Conservation (phyloP, 2,888 invertebrate genomes). For the Onthophagus sagittarius region DNA sequence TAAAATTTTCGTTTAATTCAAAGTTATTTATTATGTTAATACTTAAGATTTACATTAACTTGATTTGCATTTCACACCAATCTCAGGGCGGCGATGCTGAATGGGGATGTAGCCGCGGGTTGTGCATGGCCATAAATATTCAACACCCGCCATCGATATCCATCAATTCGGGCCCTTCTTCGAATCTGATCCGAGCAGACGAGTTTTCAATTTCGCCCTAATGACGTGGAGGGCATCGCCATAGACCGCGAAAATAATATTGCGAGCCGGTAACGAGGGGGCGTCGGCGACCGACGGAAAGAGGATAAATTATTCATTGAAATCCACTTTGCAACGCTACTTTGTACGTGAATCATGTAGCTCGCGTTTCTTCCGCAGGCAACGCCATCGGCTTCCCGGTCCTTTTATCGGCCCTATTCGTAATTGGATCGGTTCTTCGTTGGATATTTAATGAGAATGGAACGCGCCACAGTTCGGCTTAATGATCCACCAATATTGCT, state of each 20-base stretch:
- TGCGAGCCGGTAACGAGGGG: conserved; percentile 6
- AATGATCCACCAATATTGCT: neutral
- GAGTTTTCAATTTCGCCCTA: conserved; percentile 12
- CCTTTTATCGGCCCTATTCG: conserved; percentile 1
- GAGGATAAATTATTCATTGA: conserved; percentile 12
- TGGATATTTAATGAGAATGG: neutral
- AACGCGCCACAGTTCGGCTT: neutral
- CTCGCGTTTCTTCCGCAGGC: conserved; percentile 7
- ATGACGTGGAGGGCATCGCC: conserved; percentile 7
- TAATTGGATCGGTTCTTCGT: neutral
- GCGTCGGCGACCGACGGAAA: neutral
- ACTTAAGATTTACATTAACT: too few relatives aligned
- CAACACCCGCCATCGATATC: conserved; percentile 5
- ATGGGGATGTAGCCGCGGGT: neutral
- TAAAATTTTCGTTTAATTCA: too few relatives aligned
- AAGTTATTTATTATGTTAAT: too few relatives aligned
- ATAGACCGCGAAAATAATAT: conserved; percentile 7
- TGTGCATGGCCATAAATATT: conserved; percentile 1
- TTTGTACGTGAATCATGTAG: conserved; percentile 13
- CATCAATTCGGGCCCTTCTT: conserved; percentile 3
- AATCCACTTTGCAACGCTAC: conserved; percentile 10
- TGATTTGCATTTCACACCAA: too few relatives aligned
- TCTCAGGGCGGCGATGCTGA: too few relatives aligned
- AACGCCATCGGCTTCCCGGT: neutral
- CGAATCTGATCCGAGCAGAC: neutral